Conservation (phyloP, 2,888 invertebrate genomes). For the Halocaridina rubra region DNA sequence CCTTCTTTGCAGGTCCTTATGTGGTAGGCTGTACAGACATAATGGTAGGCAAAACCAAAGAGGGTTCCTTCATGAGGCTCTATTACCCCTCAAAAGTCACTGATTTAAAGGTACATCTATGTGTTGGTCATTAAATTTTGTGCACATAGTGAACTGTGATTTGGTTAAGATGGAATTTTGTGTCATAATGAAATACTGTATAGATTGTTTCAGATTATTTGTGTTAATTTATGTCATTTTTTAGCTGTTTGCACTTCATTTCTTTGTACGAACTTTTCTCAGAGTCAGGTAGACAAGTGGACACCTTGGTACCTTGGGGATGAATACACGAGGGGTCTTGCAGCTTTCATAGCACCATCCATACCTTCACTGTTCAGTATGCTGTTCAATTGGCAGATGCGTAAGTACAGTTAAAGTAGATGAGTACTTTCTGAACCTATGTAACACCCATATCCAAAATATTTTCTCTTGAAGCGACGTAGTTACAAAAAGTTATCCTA, state of each 20-base stretch:
- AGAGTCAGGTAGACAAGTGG: slow-evolving; percentile 45
- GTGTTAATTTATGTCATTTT: neutral
- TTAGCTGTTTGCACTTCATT: neutral
- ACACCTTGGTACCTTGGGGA: slow-evolving; percentile 59
- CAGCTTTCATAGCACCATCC: slow-evolving; percentile 49
- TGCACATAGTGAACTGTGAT: neutral
- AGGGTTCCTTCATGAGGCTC: slow-evolving; percentile 52
- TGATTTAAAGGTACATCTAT: slow-evolving; percentile 22
- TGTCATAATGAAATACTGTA: neutral
- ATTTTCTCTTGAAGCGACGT: too few species aligned
- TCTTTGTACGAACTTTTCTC: neutral
- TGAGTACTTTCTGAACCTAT: too few species aligned
- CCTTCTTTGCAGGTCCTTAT: slow-evolving; percentile 45
- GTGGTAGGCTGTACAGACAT: slow-evolving; percentile 54
- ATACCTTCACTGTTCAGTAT: slow-evolving; percentile 44
- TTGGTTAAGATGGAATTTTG: neutral
- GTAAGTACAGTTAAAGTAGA: too few species aligned
- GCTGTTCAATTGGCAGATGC: slow-evolving; percentile 58
- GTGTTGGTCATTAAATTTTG: neutral
- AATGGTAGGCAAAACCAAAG: slow-evolving; percentile 51
- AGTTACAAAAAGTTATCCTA: too few species aligned
- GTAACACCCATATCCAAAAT: too few species aligned
- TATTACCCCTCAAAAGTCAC: slow-evolving; percentile 51
- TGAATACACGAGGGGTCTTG: slow-evolving; percentile 50
- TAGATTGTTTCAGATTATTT: neutral